Evolutionary conservation across 2,888 invertebrate species (phyloP), one percentile per base, ranked within the genome.

Genomic region (Ormyrus rosae): DNA sequence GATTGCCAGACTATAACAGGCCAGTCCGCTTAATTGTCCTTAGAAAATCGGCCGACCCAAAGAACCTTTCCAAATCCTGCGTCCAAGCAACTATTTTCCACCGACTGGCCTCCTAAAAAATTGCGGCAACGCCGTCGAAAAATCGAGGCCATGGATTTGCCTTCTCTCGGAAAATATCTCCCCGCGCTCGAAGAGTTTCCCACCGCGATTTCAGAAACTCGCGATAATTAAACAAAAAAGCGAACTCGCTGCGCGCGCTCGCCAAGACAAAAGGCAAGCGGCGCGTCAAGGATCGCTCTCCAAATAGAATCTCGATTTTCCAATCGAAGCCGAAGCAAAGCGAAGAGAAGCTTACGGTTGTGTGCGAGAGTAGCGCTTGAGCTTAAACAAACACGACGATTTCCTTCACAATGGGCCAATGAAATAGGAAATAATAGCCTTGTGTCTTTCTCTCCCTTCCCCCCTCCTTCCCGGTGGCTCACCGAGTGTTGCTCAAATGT

Each of bases 391-490:
- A 78, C 78, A 75, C 64, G 74, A 70, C 72, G 63, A 70, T 71
- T 78, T 75, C 63, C 67, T 65, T 81, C 60, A 81, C 75, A 78
- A 81, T 78, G 51, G 63, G 46, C 75, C 70, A 75, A 81, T 75
- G 71, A 75, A 78, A 58, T 75, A 75, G 69, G 55, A 63, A 81
- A 81, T 81, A 81, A 81, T 78, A 73, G 71, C 45, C 55, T 68
- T 4, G 8, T n/a, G 63, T 55, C 10, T 65, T 13, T 50, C 45
- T 64, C 63, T 72, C 11, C 46, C 61, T 50, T 9, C 6, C 7
- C 51, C 51, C n/a, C 50, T 10, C 46, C 48, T 2, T 55, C 5
- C 34, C 34, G 10, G 13, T 10, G 8, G 34, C 56, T 5, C 60
- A 11, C 9, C 6, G 53, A 46, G 46, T 65, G 69, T 80, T 80